Evolutionary conservation across 1,140 invertebrate genomes (phyloP).

Genomic region (Apis cerana): DNA sequence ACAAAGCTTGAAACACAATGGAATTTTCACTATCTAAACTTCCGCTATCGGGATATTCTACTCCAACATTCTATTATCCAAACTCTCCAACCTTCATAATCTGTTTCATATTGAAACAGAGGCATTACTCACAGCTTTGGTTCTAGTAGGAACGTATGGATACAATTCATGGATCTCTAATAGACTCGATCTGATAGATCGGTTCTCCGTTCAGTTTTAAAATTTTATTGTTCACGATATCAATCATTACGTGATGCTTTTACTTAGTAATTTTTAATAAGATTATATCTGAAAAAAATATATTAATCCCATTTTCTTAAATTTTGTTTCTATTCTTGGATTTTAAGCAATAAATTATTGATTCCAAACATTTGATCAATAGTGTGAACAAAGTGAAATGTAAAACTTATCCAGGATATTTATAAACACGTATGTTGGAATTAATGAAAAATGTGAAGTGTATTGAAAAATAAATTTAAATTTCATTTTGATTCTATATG

Average conservation of each 20-base stretch:
- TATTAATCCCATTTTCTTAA: no score
- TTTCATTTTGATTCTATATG: no score
- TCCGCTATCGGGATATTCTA: not conserved
- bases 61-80: not conserved
- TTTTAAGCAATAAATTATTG: no score
- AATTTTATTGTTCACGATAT: not conserved
- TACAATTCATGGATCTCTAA: not conserved
- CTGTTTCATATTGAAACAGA: constrained; percentile 1
- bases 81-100: not conserved
- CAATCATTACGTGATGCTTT: not conserved
- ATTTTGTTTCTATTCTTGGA: no score
- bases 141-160: not conserved
- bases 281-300: no score
- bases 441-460: no score
- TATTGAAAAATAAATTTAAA: no score
- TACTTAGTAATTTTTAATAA: no score
- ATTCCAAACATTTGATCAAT: no score
- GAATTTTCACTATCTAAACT: not conserved
- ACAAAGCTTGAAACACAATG: not conserved
- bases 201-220: not conserved
- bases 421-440: no score
- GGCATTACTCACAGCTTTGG: not conserved
- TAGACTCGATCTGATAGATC: not conserved
- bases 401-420: no score
- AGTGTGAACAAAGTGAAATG: no score